Evolutionary conservation across 2,113 vertebrate species (phyloP).

Genomic region (Athene cunicularia): DNA sequence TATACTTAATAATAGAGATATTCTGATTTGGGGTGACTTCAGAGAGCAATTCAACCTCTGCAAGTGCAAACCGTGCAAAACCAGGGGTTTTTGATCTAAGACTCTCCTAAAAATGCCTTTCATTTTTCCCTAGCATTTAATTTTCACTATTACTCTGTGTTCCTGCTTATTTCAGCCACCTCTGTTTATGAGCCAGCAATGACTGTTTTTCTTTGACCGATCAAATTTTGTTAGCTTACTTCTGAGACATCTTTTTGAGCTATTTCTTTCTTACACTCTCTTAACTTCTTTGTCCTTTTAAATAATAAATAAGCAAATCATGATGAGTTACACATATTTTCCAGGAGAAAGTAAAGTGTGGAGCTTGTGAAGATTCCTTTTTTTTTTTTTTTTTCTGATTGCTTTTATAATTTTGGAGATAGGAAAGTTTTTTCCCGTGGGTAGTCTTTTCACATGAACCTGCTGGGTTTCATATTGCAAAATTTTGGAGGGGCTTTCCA

Average conservation of each 20-base stretch:
- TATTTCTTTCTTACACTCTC: neutral
- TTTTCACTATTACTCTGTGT: neutral
- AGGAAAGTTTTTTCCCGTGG: neutral
- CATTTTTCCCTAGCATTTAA: neutral
- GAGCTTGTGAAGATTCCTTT: neutral
- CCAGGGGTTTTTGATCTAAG: neutral
- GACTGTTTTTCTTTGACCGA: neutral
- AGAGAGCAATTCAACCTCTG: neutral
- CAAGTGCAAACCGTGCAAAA: neutral
- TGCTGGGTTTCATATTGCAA: neutral
- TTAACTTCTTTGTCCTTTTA: neutral
- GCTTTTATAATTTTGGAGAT: neutral
- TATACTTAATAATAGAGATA: neutral
- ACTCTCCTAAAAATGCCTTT: neutral
- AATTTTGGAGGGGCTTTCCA: neutral
- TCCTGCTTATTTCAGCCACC: neutral
- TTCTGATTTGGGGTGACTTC: neutral
- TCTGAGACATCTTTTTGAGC: neutral
- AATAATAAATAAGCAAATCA: neutral
- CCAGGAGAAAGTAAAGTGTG: neutral
- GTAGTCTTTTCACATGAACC: neutral
- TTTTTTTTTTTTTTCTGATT: neutral
- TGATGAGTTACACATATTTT: neutral
- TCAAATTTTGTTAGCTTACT: neutral
- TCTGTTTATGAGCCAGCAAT: neutral